phyloP scores from a whole-genome alignment of 2,113 vertebrate species.

The Sigmodon hispidus region DNA sequence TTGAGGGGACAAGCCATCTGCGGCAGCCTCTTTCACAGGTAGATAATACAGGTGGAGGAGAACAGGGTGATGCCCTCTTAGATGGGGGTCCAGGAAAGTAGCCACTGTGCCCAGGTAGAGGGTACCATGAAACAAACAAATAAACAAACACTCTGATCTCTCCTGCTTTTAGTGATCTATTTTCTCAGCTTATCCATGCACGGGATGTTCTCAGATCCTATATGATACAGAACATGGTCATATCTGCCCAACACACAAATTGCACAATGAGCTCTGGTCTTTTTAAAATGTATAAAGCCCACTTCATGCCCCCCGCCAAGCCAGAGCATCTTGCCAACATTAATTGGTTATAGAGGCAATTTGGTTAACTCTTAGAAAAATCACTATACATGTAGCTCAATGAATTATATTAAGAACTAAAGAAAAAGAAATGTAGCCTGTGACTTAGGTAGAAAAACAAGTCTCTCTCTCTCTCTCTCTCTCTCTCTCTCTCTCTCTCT shows the following conservation, averaged over 20 bases:
- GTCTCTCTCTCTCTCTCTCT: no score
- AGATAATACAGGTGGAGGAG: background rate
- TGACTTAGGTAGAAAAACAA: background rate
- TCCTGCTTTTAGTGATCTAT: background rate
- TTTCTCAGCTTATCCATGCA: background rate
- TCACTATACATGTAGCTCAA: background rate
- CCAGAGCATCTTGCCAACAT: background rate
- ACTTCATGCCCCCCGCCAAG: background rate
- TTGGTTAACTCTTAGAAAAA: background rate
- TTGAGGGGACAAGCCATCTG: background rate
- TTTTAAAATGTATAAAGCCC: background rate
- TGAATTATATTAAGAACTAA: background rate
- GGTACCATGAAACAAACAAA: background rate
- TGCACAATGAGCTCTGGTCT: background rate
- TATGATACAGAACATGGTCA: background rate
- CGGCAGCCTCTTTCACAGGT: background rate
- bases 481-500: background rate
- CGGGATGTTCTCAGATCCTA: background rate
- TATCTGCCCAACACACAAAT: no score
- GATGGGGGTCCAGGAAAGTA: background rate
- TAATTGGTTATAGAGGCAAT: fast-evolving
- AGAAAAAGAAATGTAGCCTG: background rate
- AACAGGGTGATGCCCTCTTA: background rate
- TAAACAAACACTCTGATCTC: background rate
- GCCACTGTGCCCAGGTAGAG: background rate